These are phyloP conservation scores for Rotaria sp. DNA, from an alignment of 2,888 invertebrate genomes.

Conservation along the genomic window DNA sequence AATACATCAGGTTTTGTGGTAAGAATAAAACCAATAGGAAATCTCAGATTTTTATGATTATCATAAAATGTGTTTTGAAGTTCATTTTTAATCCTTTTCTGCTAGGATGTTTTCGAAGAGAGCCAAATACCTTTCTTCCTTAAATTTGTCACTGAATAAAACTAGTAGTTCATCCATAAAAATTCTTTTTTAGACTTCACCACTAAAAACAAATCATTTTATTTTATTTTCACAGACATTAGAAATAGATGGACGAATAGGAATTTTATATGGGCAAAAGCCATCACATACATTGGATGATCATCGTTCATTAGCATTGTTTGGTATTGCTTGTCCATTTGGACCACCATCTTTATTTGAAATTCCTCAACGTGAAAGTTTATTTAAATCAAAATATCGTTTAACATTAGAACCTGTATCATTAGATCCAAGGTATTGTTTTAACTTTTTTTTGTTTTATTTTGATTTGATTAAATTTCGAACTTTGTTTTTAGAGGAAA, in stretches of 20 bases:
- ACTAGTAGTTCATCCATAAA: too few species aligned
- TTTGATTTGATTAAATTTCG: neutral
- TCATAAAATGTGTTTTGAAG: too few species aligned
- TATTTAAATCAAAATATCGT: conserved; percentile 99
- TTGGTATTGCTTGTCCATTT: conserved; percentile 96
- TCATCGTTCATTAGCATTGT: conserved; percentile 77
- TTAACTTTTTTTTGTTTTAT: neutral
- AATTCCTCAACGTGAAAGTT: conserved; percentile 93
- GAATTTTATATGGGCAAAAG: conserved; percentile 90
- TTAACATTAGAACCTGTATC: conserved; percentile 88
- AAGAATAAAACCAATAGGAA: conserved; percentile 54
- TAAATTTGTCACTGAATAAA: too few species aligned
- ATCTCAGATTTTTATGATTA: too few species aligned
- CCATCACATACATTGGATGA: conserved; percentile 72
- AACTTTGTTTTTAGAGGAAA: conserved; percentile 68
- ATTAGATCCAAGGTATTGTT: conserved; percentile 80
- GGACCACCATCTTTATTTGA: conserved; percentile 93
- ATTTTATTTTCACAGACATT: conserved; percentile 66
- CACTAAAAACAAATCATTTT: too few species aligned
- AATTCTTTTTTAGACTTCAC: too few species aligned
- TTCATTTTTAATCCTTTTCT: too few species aligned
- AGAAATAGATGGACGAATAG: conserved; percentile 91
- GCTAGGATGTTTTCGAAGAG: too few species aligned
- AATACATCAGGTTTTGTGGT: conserved; percentile 98
- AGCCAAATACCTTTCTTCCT: too few species aligned